Evolutionary conservation across 2,113 vertebrate genomes (phyloP), one percentile per base, ranked within the genome.

Genomic region (Struthidea cinerea): DNA sequence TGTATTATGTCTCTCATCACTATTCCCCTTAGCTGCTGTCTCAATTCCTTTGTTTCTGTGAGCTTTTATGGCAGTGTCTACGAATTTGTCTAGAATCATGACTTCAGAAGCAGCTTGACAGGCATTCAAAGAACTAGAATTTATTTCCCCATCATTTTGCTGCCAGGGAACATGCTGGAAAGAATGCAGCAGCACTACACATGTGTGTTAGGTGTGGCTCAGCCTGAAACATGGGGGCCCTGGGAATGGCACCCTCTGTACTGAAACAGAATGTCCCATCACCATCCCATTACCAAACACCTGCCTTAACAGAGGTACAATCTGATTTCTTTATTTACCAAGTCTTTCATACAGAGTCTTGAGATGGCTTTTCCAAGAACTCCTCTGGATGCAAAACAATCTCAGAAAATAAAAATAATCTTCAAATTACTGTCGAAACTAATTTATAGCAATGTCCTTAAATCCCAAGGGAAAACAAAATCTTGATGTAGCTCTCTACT

Each of bases 21-120:
- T 59, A 17, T 59, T 92, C 82, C 42, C 84, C 47, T 78, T 59
- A 42, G 90, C 93, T 76, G 75, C 90, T 67, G 78, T 42, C 92
- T 89, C 85, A 4, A 2, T 21, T 61, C 85, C 75, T 95, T 96
- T 93, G 82, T 94, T 93, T 67, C 75, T 68, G 8, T 32, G 27
- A 47, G 81, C 28, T 57, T 86, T 78, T 94, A 46, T 50, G 87
- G 91, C 73, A 94, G n/a, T 19, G 30, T 60, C 85, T 76, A 93
- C 4, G 11, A 81, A 64, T 78, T 89, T 92, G 69, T 87, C 87
- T 91, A 37, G 47, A 89, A 81, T 89, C 55, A 3, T 35, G 87
- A 81, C 70, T 80, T 92, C 90, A 97, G 94, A 78, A 88, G 47
- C 64, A 78, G 49, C 59, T 18, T 81, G 89, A 88, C 84, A 84